Base-by-base conservation (phyloP, 2,888 invertebrate species). In the Ichneumoninae sp. region DNA sequence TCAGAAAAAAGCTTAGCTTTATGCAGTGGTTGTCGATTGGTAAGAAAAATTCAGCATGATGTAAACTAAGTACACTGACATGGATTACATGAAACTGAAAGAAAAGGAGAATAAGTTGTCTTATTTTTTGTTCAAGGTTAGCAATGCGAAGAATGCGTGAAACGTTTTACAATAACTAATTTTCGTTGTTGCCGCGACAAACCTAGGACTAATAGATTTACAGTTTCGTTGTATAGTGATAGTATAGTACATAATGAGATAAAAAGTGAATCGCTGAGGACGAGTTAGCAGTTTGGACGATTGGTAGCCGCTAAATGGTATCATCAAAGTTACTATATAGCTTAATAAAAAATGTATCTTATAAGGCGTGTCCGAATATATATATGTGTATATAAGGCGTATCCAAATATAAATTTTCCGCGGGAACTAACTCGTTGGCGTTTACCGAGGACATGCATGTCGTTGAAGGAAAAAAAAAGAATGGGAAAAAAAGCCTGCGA, bases 21-120 rank as follows among this genome's bases (percentile, higher is more conserved):
- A 78, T 84, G 78, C 84, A 84, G 70, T 74, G 74, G 74, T 84
- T 65, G 62, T 57, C 74, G 70, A 78, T 78, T 68, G 52, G 62
- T 74, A 66, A 65, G 47, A 72, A 40, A 74, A 75, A 77, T 80
- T 50, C 40, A 44, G 80, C 69, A 74, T 47, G 65, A 81, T 74
- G 30, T 65, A 52, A 68, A 77, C 52, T 80, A 80, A 83, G 52
- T 80, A 78, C 71, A 79, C 57, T 66, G 44, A 82, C 52, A 82
- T 52, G 65, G 72, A 74, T 78, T 52, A 71, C 78, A 74, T 69
- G 74, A 84, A 75, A 82, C 54, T 71, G 70, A 82, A 75, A 78
- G 62, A 82, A 70, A 79, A 33, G 26, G 13, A 82, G 69, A 71
- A 66, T 30, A 68, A 74, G 66, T 16, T 10, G 62, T 71, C 44